Evolutionary conservation across 2,888 invertebrate species (phyloP).

Genomic region (Diadegma fenestrale): DNA sequence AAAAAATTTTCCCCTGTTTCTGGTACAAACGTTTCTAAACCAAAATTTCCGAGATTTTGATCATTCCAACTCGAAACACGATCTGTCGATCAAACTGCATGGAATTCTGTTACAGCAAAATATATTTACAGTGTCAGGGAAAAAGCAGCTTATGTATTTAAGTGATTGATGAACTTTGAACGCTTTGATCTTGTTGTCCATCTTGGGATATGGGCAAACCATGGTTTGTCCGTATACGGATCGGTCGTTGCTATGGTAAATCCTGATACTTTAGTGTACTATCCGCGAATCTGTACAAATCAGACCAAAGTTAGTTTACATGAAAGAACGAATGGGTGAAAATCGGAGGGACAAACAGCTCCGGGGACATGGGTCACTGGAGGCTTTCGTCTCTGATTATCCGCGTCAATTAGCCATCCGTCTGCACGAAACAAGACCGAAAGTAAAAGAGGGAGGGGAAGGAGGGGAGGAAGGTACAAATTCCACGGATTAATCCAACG

Average conservation of each 20-base stretch:
- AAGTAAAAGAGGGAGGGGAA: background rate
- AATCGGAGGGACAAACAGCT: slow-evolving; percentile 34
- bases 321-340: background rate
- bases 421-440: background rate
- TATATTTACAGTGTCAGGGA: background rate
- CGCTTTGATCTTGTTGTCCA: slow-evolving; percentile 33
- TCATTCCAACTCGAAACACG: background rate
- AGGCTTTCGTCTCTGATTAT: slow-evolving; percentile 61
- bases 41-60: background rate
- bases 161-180: background rate
- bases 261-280: background rate
- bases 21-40: no score
- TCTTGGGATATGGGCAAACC: background rate
- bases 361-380: slow-evolving; percentile 18
- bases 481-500: slow-evolving; percentile 6
- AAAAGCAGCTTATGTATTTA: background rate
- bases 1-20: no score
- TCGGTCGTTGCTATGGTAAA: slow-evolving; percentile 12
- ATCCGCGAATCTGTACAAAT: background rate
- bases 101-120: background rate
- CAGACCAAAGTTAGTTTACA: slow-evolving; percentile 9
- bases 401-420: slow-evolving; percentile 70
- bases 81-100: background rate
- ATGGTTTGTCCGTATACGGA: no score
- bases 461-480: background rate